A percentile compares a stretch with the other conserved stretches of the same genome.
These are phyloP conservation scores for Myanophis thanlyinensis DNA, from an alignment of 2,113 vertebrate genomes.

Conservation along the genomic window DNA sequence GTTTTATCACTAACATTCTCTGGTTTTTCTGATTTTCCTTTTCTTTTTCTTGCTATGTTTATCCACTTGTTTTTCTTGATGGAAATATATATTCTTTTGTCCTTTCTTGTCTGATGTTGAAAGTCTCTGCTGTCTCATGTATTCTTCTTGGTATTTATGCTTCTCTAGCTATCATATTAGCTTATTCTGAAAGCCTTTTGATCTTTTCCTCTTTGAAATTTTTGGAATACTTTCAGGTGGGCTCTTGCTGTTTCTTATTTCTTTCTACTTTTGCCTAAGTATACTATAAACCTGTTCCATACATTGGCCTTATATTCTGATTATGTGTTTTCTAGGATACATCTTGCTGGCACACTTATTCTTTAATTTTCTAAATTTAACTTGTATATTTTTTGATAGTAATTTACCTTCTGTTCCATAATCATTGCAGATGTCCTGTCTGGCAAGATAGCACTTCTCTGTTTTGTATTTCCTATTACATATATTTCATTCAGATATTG, in stretches of 20 bases:
- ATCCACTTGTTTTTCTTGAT: background rate
- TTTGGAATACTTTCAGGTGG: background rate
- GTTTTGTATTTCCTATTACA: background rate
- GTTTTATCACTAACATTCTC: background rate
- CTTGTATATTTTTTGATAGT: background rate
- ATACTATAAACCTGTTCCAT: background rate
- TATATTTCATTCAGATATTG: background rate
- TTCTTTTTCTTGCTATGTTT: background rate
- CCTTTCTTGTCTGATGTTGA: background rate
- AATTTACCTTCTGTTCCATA: background rate
- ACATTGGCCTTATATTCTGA: background rate
- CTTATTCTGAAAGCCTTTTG: background rate
- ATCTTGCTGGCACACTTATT: background rate
- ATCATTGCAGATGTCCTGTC: background rate
- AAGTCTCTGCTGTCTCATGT: background rate
- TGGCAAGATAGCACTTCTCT: background rate
- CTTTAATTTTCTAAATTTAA: background rate
- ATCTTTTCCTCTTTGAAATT: background rate
- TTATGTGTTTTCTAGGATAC: background rate
- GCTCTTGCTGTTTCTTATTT: background rate
- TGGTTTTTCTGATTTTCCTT: background rate
- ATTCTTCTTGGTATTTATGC: background rate
- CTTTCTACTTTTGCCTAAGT: background rate
- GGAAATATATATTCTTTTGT: background rate
- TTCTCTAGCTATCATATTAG: background rate